Evolutionary conservation across 2,797 vertebrate species (phyloP).

Genomic region (Sebastes wilsoni): DNA sequence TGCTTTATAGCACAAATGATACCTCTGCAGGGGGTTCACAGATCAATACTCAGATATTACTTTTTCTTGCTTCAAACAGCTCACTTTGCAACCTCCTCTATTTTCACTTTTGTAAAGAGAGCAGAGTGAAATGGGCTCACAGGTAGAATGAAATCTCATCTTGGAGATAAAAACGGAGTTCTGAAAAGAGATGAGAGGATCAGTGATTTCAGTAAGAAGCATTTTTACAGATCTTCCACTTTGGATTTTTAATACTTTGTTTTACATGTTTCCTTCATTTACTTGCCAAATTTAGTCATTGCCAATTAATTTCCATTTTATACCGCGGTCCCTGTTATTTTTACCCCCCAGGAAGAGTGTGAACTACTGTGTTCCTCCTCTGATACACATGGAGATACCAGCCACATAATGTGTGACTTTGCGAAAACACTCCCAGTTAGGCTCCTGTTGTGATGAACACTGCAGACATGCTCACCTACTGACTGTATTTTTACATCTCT

Average conservation of each 20-base stretch:
- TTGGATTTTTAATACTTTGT: neutral
- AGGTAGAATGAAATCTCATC: slow-evolving; percentile 6
- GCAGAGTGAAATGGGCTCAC: neutral
- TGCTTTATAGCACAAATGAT: neutral
- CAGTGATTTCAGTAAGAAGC: neutral
- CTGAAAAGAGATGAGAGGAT: neutral
- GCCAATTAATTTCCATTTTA: neutral
- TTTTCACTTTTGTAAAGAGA: slow-evolving; percentile 6
- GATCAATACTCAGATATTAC: slow-evolving; percentile 29
- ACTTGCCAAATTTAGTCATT: neutral
- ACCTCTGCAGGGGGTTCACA: neutral
- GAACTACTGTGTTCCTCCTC: neutral
- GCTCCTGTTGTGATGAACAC: neutral
- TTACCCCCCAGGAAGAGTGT: neutral
- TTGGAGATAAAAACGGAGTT: slow-evolving; percentile 2
- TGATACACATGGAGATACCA: neutral
- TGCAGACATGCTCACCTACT: neutral
- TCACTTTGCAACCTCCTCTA: slow-evolving; percentile 4
- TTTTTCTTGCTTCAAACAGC: slow-evolving; percentile 3
- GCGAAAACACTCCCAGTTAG: neutral
- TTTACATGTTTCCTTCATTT: neutral
- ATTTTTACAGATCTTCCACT: neutral
- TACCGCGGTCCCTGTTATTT: neutral
- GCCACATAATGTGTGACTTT: neutral
- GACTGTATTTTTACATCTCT: neutral